These are phyloP conservation scores for Pollachius pollachius DNA, from an alignment of 2,113 vertebrate genomes.

Conservation along the genomic window DNA sequence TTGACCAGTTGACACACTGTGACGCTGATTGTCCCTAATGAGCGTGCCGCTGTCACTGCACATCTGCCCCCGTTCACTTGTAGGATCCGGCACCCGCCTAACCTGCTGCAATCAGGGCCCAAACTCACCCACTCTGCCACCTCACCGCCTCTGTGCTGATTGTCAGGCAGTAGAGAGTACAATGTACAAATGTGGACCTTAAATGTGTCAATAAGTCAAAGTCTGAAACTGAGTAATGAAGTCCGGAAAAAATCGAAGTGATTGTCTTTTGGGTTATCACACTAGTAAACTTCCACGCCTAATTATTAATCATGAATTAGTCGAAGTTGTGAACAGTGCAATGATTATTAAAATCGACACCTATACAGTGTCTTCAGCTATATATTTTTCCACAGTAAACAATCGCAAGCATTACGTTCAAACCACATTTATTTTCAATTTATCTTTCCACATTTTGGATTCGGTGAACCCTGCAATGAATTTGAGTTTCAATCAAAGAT, in stretches of 20 bases:
- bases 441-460: no score
- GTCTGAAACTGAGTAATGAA: background rate
- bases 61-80: conserved; percentile 86
- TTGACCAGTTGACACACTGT: conserved; percentile 75
- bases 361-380: no score
- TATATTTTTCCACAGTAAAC: no score
- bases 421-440: no score
- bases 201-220: conserved; percentile 18
- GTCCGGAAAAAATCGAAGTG: background rate
- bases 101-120: conserved; percentile 86
- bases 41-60: conserved; percentile 77
- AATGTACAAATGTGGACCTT: conserved; percentile 23
- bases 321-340: no score
- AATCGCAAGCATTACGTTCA: no score
- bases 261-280: no score
- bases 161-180: conserved; percentile 68
- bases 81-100: conserved; percentile 92
- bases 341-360: no score
- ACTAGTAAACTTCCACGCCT: no score
- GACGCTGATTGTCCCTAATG: conserved; percentile 81
- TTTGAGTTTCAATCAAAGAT: no score
- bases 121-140: conserved; percentile 51
- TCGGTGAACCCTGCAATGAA: no score
- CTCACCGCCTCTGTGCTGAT: conserved; percentile 18
- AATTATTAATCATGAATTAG: no score